These are phyloP conservation scores for Netta rufina DNA, from an alignment of 2,797 vertebrate genomes.

Conservation along the genomic window DNA sequence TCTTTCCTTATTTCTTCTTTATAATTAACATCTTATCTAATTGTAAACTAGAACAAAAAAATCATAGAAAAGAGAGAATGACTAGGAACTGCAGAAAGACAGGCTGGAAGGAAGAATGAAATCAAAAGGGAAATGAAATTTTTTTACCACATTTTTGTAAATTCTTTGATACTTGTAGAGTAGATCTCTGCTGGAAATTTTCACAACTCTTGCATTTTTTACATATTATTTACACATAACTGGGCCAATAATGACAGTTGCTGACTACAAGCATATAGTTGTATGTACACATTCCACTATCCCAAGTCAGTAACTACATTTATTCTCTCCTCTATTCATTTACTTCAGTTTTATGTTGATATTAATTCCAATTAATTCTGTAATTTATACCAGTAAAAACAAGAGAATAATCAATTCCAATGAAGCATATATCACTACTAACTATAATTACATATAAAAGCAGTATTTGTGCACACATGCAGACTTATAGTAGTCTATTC, in stretches of 20 bases:
- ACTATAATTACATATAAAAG: slow-evolving; percentile 27
- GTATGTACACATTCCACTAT: neutral
- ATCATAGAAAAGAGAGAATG: neutral
- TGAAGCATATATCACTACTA: neutral
- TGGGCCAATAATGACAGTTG: neutral
- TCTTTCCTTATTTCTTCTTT: neutral
- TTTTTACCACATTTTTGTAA: neutral
- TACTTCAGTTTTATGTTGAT: neutral
- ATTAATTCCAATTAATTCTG: slow-evolving; percentile 43
- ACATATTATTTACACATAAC: neutral
- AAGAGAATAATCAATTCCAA: neutral
- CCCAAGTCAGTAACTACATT: neutral
- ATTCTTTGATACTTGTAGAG: neutral
- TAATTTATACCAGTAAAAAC: slow-evolving; percentile 3
- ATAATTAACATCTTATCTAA: neutral
- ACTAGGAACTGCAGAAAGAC: neutral
- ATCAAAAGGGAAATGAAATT: neutral
- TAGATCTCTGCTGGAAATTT: neutral
- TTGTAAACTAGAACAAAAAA: neutral
- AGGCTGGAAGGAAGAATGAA: neutral
- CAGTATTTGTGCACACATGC: neutral
- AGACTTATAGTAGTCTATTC: neutral
- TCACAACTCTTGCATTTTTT: neutral
- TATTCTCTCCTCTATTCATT: neutral
- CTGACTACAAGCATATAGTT: neutral